A percentile compares a stretch with the other conserved stretches of the same genome.
Conservation (phyloP, 2,888 invertebrate genomes). For the Polia nebulosa region DNA sequence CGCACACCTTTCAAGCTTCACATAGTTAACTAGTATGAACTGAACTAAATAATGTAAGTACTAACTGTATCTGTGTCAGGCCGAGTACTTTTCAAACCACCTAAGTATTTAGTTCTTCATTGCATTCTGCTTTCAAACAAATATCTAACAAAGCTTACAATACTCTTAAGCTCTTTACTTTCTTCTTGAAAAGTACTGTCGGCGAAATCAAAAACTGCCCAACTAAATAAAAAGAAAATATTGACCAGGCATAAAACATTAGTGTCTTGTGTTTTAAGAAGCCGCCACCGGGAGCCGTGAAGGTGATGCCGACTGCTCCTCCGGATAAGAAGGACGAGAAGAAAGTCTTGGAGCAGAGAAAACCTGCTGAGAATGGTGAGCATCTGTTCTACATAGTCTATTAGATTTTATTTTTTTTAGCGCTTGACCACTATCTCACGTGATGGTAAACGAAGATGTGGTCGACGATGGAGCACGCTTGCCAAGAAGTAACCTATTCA, state of each 20-base stretch:
- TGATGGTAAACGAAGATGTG: too few species aligned
- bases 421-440: too few species aligned
- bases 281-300: constrained; percentile 95
- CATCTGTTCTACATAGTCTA: too few species aligned
- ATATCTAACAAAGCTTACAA: constrained; percentile 13
- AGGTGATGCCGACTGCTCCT: constrained; percentile 94
- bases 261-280: constrained; percentile 91
- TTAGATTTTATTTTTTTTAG: neutral
- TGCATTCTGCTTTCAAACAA: constrained; percentile 16
- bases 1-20: too few species aligned
- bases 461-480: too few species aligned
- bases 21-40: too few species aligned
- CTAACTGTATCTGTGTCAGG: too few species aligned
- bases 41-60: too few species aligned
- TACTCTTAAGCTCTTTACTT: neutral
- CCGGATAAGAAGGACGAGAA: constrained; percentile 90
- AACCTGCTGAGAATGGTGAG: constrained; percentile 87
- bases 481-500: too few species aligned
- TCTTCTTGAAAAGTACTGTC: neutral
- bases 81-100: too few species aligned
- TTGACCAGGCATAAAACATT: neutral
- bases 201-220: neutral
- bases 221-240: neutral
- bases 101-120: constrained; percentile 13
- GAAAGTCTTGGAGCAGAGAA: constrained; percentile 78